These are phyloP conservation scores for Carapus acus DNA, from an alignment of 2,797 vertebrate species.

Conservation along the genomic window DNA sequence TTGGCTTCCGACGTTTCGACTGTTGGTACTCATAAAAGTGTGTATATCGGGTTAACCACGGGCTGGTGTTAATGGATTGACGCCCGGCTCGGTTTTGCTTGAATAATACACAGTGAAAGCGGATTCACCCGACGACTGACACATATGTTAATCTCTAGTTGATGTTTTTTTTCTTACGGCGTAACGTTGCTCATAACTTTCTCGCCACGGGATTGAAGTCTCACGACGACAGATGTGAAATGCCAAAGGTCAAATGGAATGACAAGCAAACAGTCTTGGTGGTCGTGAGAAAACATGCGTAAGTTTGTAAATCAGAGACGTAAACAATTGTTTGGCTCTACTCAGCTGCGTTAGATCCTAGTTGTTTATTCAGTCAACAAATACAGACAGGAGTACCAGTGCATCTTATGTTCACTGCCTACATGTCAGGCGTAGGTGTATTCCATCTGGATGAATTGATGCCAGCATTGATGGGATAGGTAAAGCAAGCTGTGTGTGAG, in stretches of 20 bases:
- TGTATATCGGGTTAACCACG: constrained; percentile 5
- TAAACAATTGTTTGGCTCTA: too few species aligned
- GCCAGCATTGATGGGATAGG: constrained; percentile 24
- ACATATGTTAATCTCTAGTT: background rate
- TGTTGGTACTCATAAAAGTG: constrained; percentile 39
- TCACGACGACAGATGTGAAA: too few species aligned
- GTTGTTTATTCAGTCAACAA: too few species aligned
- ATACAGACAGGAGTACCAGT: background rate
- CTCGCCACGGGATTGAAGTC: background rate
- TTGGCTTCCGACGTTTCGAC: constrained; percentile 44
- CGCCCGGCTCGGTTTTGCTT: too few species aligned
- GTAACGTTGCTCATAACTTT: background rate
- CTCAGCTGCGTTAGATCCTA: too few species aligned
- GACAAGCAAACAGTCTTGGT: too few species aligned
- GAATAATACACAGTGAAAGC: too few species aligned
- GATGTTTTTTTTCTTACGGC: background rate
- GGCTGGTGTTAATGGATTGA: constrained; percentile 17
- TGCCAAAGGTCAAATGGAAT: background rate
- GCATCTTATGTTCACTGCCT: background rate
- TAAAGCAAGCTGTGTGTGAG: constrained; percentile 24
- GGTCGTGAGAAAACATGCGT: too few species aligned
- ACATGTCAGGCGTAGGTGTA: constrained; percentile 4
- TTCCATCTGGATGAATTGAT: constrained; percentile 30
- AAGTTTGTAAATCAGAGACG: too few species aligned
- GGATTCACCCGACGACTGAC: too few species aligned